A percentile compares a stretch with the other conserved stretches of the same genome.
phyloP scores from a whole-genome alignment of 1,140 invertebrate genomes.

The Neodiprion lecontei region DNA sequence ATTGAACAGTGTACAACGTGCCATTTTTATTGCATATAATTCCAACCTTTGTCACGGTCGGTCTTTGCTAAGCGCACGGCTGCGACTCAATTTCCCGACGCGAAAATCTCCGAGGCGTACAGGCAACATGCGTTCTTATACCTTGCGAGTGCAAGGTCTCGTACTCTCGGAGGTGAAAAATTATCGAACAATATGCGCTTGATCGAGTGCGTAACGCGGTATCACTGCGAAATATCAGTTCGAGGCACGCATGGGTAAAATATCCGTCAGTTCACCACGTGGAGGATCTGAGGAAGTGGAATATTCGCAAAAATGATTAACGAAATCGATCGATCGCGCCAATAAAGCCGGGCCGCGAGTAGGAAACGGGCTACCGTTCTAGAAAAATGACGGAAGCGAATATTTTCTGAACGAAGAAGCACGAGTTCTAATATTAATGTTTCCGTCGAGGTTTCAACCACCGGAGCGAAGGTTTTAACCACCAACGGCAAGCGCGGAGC shows the following conservation, averaged over 20 bases:
- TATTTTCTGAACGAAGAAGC: slow-evolving; percentile 59
- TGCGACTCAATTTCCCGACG: neutral
- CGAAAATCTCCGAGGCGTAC: neutral
- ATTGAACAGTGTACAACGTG: neutral
- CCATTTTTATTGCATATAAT: slow-evolving; percentile 4
- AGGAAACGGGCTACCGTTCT: neutral
- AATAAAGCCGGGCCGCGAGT: neutral
- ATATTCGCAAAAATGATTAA: neutral
- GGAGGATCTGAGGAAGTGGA: neutral
- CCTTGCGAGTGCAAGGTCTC: no score
- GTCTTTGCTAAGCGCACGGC: neutral
- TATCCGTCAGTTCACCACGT: no score
- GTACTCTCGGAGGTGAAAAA: no score
- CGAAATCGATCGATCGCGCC: neutral
- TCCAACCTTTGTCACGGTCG: neutral
- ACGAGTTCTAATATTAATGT: slow-evolving; percentile 58
- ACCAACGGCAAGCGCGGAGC: slow-evolving; percentile 18
- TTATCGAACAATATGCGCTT: no score
- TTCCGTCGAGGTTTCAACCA: slow-evolving; percentile 50
- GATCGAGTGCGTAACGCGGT: no score
- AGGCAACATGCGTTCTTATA: neutral
- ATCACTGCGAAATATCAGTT: no score
- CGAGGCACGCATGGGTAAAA: no score
- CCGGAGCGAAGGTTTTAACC: slow-evolving; percentile 39
- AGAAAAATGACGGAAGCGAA: slow-evolving; percentile 25